Conservation (phyloP, 2,888 invertebrate species). For the Torymus auratus region DNA sequence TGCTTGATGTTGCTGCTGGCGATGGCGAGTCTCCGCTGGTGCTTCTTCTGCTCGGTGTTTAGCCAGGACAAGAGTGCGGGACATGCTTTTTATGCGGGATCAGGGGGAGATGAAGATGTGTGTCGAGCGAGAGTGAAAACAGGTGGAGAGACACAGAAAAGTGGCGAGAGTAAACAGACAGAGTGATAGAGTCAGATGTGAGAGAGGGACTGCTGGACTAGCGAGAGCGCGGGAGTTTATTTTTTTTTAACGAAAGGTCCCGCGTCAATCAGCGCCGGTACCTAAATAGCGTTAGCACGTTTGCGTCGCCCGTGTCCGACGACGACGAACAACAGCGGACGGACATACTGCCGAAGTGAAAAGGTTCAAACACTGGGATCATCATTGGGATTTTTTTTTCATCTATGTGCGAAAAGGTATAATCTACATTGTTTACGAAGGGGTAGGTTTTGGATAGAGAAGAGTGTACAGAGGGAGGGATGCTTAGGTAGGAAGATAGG, state of each 20-base stretch:
- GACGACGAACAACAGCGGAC: conserved; percentile 49
- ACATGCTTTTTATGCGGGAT: conserved; percentile 36
- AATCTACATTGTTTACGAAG: conserved; percentile 20
- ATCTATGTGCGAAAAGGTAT: background rate
- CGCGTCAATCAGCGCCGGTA: conserved; percentile 58
- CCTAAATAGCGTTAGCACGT: conserved; percentile 46
- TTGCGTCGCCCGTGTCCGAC: conserved; percentile 43
- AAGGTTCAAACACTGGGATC: too few species aligned
- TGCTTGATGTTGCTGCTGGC: conserved; percentile 5
- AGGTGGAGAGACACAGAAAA: conserved; percentile 26
- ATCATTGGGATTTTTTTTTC: too few species aligned
- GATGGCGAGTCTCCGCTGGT: background rate
- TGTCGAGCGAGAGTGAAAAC: conserved; percentile 57
- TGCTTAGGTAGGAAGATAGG: conserved; percentile 9
- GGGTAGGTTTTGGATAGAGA: background rate
- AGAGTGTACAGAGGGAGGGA: conserved; percentile 9
- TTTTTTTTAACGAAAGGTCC: conserved; percentile 46
- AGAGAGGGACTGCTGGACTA: conserved; percentile 65
- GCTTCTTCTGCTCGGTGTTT: conserved; percentile 26
- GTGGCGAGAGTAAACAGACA: conserved; percentile 32
- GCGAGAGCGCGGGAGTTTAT: conserved; percentile 63
- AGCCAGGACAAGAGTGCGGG: conserved; percentile 44
- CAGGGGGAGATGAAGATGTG: conserved; percentile 2
- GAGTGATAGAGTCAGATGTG: conserved; percentile 55
- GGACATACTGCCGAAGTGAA: background rate